Evolutionary conservation across 2,888 invertebrate species (phyloP).

Genomic region (Rhagonycha lutea): DNA sequence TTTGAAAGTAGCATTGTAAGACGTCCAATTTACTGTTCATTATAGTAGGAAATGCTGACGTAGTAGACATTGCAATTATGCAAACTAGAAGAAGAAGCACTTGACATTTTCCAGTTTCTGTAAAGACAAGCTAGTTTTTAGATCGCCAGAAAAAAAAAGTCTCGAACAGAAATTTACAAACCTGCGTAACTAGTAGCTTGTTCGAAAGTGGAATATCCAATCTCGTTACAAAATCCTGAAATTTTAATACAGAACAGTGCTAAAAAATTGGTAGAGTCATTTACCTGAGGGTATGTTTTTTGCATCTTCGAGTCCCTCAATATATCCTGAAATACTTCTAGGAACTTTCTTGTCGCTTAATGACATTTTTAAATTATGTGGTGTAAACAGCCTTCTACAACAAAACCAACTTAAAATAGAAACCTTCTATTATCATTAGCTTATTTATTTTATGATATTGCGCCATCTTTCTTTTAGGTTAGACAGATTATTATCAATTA

Average conservation of each 20-base stretch:
- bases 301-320: neutral
- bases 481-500: too few relatives aligned
- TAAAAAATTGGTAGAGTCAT: neutral
- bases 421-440: too few relatives aligned
- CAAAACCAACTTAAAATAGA: too few relatives aligned
- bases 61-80: neutral
- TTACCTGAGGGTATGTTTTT: neutral
- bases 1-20: conserved; percentile 1
- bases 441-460: too few relatives aligned
- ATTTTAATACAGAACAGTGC: neutral
- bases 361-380: neutral
- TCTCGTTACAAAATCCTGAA: conserved; percentile 2
- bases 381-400: neutral
- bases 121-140: neutral
- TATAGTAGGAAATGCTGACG: neutral
- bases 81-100: conserved; percentile 7
- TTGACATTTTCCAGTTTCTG: conserved; percentile 11
- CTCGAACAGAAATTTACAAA: neutral
- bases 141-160: neutral
- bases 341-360: neutral
- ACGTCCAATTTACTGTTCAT: neutral
- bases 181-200: conserved; percentile 1
- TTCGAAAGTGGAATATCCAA: neutral
- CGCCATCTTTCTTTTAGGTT: too few relatives aligned
- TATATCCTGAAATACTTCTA: neutral